Evolutionary conservation across 2,113 vertebrate species (phyloP), one percentile per base, ranked within the genome.

Genomic region (Lamprologus speciosus): DNA sequence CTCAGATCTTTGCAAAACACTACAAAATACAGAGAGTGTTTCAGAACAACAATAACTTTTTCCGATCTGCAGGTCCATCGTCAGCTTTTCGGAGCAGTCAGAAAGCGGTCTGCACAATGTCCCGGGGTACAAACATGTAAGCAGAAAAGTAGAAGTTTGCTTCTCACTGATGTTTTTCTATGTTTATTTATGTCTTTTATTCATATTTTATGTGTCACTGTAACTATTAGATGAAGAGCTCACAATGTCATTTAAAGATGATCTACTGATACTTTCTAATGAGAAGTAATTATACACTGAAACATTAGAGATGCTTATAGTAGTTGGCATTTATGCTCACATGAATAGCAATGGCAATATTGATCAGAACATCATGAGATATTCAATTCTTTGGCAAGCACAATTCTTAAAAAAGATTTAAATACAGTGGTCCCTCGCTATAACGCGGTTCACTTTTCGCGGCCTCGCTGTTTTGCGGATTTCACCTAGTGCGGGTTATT

Each of bases 161-260:
- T 42, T 70, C 6, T 23, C 7, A 13, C 9, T 54, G 35, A 37
- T 50, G 8, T 47, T 31, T 60, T 63, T 42, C 40, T 6, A 9
- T n/a, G 23, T 21, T 83, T 19, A 73, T 42, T 80, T 37, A 45
- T 14, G 42, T 35, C 9, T 23, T 80, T 51, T 79, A 40, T 21
- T 63, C 45, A 85, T 21, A 19, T 80, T 14, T n/a, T 58, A 17
- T 1, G 1, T 1, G 7, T 33, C 55, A 53, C 31, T 65, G 8
- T 14, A 53, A 65, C 31, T 40, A 54, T 78, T 26, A 45, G 21
- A 65, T 17, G 58, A 73, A 50, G 13, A 26, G 37, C 37, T 53
- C 78, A 16, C 14, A 60, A 79, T 33, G 11, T 54, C 40, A 60
- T 31, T 70, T 21, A 89, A 89, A 19, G 9, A 40, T 73, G 35